Evolutionary conservation across 2,113 vertebrate genomes (phyloP), one percentile per base, ranked within the genome.

Genomic region (Chloroceryle aenea): DNA sequence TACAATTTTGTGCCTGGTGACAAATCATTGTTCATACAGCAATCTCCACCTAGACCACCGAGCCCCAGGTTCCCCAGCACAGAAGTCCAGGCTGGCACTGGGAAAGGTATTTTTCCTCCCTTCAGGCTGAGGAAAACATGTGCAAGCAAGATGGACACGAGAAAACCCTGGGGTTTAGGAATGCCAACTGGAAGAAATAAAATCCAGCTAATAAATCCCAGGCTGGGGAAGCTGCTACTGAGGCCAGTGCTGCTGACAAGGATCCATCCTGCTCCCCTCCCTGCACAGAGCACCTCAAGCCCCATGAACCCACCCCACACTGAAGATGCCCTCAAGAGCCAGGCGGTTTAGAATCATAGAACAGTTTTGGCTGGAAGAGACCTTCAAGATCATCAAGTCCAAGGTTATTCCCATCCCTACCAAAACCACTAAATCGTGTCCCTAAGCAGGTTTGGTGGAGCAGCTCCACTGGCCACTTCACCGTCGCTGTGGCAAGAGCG

Each of bases 171-270:
- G 40, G 48, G 38, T 47, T 89, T 40, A n/a, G 68, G 84, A 81
- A 94, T 17, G 32, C 36, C 59, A 80, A 7, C 50, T 87, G 72
- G 86, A 95, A 94, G 72, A 94, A 69, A 87, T 84, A 89, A 94
- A 92, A 40, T 13, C 45, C 3, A 5, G 12, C 48, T 84, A 93
- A 86, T 22, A n/a, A 76, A 90, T 76, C 43, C 23, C 66, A 92
- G 89, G 71, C 82, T 71, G 58, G 47, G 67, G 43, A 71, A 86
- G 50, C 58, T 17, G 30, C 55, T 53, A 0, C 20, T 4, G 48
- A 85, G 48, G 32, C 27, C 53, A 22, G 32, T 3, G 25, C 53
- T 45, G 48, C 63, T 4, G 4, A 23, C 17, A 12, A 45, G 58
- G 71, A 66, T 26, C 29, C 7, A 0, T 45, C 43, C 71, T 23